Base-by-base conservation (phyloP, 2,888 invertebrate species). In the Drosophila rellima region DNA sequence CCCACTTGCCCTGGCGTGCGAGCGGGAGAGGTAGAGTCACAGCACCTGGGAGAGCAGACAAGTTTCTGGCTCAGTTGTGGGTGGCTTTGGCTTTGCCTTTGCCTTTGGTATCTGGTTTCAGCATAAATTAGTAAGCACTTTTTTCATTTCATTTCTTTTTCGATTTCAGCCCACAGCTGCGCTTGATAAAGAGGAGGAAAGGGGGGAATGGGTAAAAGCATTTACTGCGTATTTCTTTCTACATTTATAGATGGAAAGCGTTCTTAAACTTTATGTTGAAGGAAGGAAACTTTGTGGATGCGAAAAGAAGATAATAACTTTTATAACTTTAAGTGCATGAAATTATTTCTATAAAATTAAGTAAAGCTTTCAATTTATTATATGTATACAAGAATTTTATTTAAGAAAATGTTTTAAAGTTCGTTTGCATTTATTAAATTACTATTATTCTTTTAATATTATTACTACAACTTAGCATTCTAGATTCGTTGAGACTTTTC, bases 41-140 rank as follows among this genome's bases (percentile, higher is more conserved):
- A 57, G 69, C 69, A 78, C 78, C 75, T 78, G 78, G 75, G 15
- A 45, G 33, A 37, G 18, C 55, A 39, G 51, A 69, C 59, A 60
- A 63, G 45, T 72, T 61, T 10, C 45, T 40, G 50, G 35, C 44
- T 51, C 65, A 17, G 39, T 10, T 15, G 59, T 78, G 78, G 62
- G 62, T 63, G 68, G 73, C 45, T 77, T 48, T 17, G 17, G 40
- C 40, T 33, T 15, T 57, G 47, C 47, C 29, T 40, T 8, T 31
- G 44, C 5, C 52, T 52, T 45, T 48, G 33, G 23, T 45, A 11
- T 59, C 10, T 40, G 52, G 15, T 60, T 47, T 55, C 55, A 65
- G 80, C 76, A 82, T 82, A 74, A 78, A 80, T 80, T 80, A 74
- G 45, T 55, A 48, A n/a, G 20, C 48, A 40, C 35, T 31, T 52